phyloP scores from a whole-genome alignment of 2,113 vertebrate species.

The Heterotilapia buettikoferi region DNA sequence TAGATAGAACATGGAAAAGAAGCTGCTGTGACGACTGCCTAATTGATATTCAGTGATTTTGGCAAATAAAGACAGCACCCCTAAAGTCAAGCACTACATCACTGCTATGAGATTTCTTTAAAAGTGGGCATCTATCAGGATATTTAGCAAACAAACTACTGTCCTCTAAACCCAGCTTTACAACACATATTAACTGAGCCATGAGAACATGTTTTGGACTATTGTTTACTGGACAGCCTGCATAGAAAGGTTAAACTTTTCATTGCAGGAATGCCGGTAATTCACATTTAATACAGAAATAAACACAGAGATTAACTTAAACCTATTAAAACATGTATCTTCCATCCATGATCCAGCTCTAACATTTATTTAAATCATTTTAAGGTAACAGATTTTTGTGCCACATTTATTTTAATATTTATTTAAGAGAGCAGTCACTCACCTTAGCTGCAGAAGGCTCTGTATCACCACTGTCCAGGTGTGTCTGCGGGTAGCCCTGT shows the following conservation, averaged over 20 bases:
- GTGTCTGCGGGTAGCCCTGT: not conserved
- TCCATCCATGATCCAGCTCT: not conserved
- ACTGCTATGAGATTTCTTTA: not conserved
- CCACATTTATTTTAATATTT: not conserved
- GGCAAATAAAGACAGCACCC: not conserved
- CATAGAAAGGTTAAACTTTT: not conserved
- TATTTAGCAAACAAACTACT: not conserved
- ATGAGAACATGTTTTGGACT: not conserved
- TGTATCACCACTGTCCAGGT: conserved; percentile 13
- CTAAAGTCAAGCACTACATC: not conserved
- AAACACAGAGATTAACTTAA: not conserved
- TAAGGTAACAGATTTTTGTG: not conserved
- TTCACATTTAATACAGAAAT: not conserved
- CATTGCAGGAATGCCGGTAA: not conserved
- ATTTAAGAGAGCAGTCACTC: not conserved
- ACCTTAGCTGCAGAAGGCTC: conserved; percentile 43
- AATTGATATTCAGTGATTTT: not conserved
- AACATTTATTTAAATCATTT: not conserved
- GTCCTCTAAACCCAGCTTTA: conserved; percentile 5
- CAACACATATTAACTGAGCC: not conserved
- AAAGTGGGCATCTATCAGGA: not conserved
- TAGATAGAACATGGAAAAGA: not conserved
- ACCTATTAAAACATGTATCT: not conserved
- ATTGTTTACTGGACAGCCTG: not conserved
- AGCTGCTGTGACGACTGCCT: not conserved